phyloP scores from a whole-genome alignment of 2,113 vertebrate species.

The Chaenogobius annularis region DNA sequence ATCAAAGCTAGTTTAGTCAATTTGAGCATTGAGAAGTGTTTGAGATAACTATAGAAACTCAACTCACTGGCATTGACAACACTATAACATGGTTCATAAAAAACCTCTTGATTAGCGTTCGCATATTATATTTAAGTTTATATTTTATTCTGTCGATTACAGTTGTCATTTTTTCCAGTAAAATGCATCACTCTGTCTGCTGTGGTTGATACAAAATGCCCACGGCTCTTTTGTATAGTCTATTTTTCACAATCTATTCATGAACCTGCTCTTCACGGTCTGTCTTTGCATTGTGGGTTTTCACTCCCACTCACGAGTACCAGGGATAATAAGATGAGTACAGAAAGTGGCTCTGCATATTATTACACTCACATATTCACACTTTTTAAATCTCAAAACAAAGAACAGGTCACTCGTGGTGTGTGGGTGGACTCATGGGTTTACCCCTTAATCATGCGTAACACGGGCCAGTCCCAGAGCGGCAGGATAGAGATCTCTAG shows the following conservation, averaged over 20 bases:
- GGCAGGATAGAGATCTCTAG: neutral
- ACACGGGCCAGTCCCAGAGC: neutral
- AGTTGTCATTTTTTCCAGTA: neutral
- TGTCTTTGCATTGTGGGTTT: conserved; percentile 25
- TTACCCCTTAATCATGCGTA: conserved; percentile 13
- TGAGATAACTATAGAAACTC: too few relatives aligned
- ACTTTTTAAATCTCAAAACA: conserved; percentile 28
- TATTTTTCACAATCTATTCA: conserved; percentile 12
- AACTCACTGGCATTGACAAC: too few relatives aligned
- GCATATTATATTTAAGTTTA: too few relatives aligned
- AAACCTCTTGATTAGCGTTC: too few relatives aligned
- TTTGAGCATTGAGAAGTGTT: neutral
- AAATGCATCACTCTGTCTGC: neutral
- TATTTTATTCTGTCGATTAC: neutral
- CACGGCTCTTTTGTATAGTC: conserved; percentile 9
- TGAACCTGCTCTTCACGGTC: neutral
- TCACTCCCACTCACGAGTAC: conserved; percentile 31
- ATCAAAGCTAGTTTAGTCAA: neutral
- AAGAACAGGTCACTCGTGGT: conserved; percentile 31
- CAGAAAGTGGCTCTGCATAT: conserved; percentile 11
- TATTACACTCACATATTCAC: conserved; percentile 27
- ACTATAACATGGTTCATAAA: too few relatives aligned
- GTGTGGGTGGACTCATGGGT: conserved; percentile 8
- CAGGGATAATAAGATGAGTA: conserved; percentile 33
- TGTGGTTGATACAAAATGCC: neutral